A percentile compares a stretch with the other conserved stretches of the same genome.
These are phyloP conservation scores for Catocala fraxini DNA, from an alignment of 2,888 invertebrate genomes.

Conservation along the genomic window DNA sequence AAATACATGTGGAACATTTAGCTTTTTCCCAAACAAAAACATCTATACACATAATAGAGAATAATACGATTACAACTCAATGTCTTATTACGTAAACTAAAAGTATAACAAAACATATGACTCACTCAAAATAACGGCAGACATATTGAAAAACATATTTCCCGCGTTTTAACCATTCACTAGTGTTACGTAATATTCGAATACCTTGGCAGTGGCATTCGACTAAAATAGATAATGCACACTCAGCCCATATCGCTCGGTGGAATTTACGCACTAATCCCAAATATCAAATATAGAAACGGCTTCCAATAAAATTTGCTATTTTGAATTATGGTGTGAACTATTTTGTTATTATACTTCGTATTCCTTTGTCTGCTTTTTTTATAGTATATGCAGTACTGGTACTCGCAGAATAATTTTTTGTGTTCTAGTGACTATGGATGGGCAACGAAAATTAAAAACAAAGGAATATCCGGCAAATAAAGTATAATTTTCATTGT, in stretches of 20 bases:
- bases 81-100: conserved; percentile 28
- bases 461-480: no score
- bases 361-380: no score
- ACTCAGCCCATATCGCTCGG: conserved; percentile 42
- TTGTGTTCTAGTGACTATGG: no score
- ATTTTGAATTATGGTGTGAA: no score
- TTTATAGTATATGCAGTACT: not conserved
- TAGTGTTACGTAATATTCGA: conserved; percentile 44
- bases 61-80: conserved; percentile 14
- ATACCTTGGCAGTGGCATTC: conserved; percentile 80
- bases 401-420: not conserved
- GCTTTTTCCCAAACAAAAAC: not conserved
- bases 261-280: conserved; percentile 27
- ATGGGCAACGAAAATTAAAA: no score
- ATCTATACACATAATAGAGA: conserved; percentile 11
- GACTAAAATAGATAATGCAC: conserved; percentile 67
- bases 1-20: no score
- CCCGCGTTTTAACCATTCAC: conserved; percentile 35
- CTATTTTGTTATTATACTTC: no score
- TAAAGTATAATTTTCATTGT: no score
- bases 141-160: conserved; percentile 42
- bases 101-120: conserved; percentile 56
- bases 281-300: not conserved
- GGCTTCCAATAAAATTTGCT: no score
- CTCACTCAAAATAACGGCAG: conserved; percentile 51